Evolutionary conservation across 2,888 invertebrate genomes (phyloP).

Genomic region (Theretra japonica): DNA sequence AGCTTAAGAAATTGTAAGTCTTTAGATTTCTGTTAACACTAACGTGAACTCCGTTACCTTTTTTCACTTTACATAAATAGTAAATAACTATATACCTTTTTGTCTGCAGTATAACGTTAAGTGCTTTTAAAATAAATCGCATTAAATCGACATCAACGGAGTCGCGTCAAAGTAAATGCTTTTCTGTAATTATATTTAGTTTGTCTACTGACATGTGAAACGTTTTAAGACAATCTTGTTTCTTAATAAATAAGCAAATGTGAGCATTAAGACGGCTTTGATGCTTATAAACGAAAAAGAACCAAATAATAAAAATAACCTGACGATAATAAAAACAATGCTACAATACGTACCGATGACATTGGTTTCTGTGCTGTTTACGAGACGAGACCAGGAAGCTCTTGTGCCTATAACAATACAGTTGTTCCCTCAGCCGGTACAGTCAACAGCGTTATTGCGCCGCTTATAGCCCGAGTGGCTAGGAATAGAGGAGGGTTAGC

Average conservation of each 20-base stretch:
- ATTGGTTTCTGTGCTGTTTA: conserved; percentile 51
- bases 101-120: no score
- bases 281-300: background rate
- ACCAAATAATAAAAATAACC: conserved; percentile 12
- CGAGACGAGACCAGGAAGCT: conserved; percentile 43
- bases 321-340: conserved; percentile 40
- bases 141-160: no score
- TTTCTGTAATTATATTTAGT: no score
- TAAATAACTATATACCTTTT: no score
- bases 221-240: no score
- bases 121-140: no score
- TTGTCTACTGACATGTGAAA: no score
- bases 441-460: conserved; percentile 48
- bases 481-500: conserved; percentile 42
- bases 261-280: background rate
- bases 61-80: no score
- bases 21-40: no score
- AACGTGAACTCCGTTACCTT: no score
- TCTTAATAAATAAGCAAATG: background rate
- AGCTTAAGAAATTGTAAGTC: no score
- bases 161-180: no score
- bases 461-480: conserved; percentile 42
- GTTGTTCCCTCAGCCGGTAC: conserved; percentile 41
- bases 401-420: conserved; percentile 49
- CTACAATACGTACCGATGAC: conserved; percentile 36